Conservation (phyloP, 2,113 vertebrate species). For the Tylochromis polylepis region DNA sequence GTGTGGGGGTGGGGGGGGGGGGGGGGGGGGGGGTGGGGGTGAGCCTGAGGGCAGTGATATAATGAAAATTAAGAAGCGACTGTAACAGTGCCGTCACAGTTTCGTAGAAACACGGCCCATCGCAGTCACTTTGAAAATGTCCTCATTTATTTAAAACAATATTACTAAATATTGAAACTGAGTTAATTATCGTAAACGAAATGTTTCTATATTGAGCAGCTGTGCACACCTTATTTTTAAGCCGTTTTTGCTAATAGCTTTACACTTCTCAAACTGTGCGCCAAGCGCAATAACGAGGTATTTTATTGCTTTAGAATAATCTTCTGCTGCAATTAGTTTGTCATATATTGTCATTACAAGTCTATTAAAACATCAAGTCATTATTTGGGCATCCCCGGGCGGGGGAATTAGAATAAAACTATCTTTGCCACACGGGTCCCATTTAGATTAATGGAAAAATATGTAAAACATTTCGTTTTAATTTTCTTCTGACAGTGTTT, state of each 20-base stretch:
- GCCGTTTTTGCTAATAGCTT: slow-evolving; percentile 28
- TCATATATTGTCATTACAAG: slow-evolving; percentile 82
- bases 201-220: slow-evolving; percentile 17
- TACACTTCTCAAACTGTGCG: slow-evolving; percentile 58
- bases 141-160: background rate
- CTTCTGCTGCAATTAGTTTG: slow-evolving; percentile 78
- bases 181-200: slow-evolving; percentile 38
- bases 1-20: too few relatives aligned
- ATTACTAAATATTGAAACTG: slow-evolving; percentile 27
- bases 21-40: too few relatives aligned
- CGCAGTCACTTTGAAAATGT: background rate
- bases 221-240: slow-evolving; percentile 6
- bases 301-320: slow-evolving; percentile 73
- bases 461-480: slow-evolving; percentile 85
- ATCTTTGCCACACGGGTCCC: slow-evolving; percentile 81
- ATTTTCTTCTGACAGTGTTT: slow-evolving; percentile 80
- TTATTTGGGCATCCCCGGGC: slow-evolving; percentile 77
- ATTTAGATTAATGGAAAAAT: slow-evolving; percentile 95
- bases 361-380: slow-evolving; percentile 89
- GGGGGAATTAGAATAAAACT: slow-evolving; percentile 86
- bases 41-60: background rate
- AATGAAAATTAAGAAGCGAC: background rate
- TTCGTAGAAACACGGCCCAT: background rate
- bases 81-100: background rate
- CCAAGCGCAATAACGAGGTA: slow-evolving; percentile 61